Conservation (phyloP, 2,113 vertebrate genomes). For the Calidris pygmaea region DNA sequence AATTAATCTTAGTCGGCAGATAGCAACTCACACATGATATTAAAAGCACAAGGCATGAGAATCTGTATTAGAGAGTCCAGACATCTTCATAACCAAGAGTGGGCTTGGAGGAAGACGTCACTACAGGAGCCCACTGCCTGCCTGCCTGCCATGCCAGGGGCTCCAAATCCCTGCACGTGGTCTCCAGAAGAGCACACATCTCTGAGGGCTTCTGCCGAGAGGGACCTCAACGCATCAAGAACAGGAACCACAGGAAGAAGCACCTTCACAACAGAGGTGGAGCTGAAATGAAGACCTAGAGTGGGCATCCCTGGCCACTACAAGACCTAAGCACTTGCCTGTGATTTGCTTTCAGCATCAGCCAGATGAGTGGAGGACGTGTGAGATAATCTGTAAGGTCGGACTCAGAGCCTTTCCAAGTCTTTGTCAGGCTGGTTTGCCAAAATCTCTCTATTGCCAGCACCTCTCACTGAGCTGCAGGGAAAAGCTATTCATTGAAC, state of each 20-base stretch:
- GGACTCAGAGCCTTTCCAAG: neutral
- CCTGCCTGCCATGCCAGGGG: neutral
- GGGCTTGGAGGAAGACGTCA: neutral
- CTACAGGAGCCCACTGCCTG: neutral
- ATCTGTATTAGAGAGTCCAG: constrained; percentile 23
- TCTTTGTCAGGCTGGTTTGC: neutral
- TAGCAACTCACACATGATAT: constrained; percentile 36
- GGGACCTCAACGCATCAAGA: neutral
- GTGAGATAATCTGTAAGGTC: neutral
- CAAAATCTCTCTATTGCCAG: constrained; percentile 25
- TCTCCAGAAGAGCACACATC: neutral
- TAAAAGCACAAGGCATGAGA: constrained; percentile 47
- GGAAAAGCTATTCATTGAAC: constrained; percentile 25
- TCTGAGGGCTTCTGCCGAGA: neutral
- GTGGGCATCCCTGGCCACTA: neutral
- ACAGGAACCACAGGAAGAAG: neutral
- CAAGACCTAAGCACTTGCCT: neutral
- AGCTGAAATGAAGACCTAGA: neutral
- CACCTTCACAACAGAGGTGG: neutral
- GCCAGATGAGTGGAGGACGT: neutral
- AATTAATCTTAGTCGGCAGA: constrained; percentile 72
- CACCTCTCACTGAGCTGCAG: neutral
- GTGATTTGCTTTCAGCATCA: neutral
- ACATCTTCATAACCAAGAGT: constrained; percentile 42
- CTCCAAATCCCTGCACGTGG: neutral